phyloP scores from a whole-genome alignment of 1,140 invertebrate genomes.

The Zaprionus kolodkinae region DNA sequence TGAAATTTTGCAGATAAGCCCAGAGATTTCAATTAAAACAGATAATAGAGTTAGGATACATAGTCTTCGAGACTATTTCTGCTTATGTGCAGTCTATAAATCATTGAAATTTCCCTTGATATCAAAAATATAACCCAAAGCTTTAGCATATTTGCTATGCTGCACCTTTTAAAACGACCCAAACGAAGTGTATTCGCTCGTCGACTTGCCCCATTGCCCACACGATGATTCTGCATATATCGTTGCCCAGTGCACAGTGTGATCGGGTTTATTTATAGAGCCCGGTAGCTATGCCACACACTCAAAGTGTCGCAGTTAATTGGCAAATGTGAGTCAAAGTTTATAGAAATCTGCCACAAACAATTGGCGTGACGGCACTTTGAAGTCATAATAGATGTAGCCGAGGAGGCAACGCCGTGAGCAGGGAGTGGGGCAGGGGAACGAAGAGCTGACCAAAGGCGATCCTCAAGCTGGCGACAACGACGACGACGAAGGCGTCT shows the following conservation, averaged over 20 bases:
- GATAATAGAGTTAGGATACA: too few species aligned
- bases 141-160: too few species aligned
- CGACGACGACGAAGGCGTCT: slow-evolving; percentile 16
- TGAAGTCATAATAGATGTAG: slow-evolving; percentile 80
- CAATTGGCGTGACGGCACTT: slow-evolving; percentile 79
- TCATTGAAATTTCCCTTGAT: too few species aligned
- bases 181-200: neutral
- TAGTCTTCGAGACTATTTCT: too few species aligned
- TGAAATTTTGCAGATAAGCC: too few species aligned
- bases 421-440: neutral
- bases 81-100: too few species aligned
- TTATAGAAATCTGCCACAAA: slow-evolving; percentile 77
- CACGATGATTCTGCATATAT: neutral
- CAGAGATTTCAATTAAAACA: too few species aligned
- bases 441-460: slow-evolving; percentile 13
- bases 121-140: too few species aligned
- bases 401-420: slow-evolving; percentile 14
- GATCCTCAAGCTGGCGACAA: slow-evolving; percentile 2
- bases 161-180: neutral
- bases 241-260: too few species aligned
- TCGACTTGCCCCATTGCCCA: neutral
- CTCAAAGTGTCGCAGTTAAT: slow-evolving; percentile 82
- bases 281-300: slow-evolving; percentile 71
- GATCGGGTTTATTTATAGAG: slow-evolving; percentile 77
- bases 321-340: slow-evolving; percentile 82